Conservation (phyloP, 2,797 vertebrate species). For the Alosa sapidissima region DNA sequence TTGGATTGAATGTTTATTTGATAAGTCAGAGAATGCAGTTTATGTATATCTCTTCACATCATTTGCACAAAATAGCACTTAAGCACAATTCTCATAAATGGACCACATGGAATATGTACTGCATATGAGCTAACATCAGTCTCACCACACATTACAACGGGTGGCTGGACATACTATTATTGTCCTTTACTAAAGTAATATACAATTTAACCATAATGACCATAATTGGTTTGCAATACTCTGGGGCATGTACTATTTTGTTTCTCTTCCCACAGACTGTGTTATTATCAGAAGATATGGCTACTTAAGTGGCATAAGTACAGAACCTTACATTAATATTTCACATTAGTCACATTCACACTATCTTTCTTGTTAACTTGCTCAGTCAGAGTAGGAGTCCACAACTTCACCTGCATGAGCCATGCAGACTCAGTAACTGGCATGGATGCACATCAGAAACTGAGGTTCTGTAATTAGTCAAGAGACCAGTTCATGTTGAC, state of each 20-base stretch:
- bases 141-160: not conserved
- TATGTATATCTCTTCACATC: not conserved
- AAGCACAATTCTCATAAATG: not conserved
- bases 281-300: not conserved
- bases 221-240: not conserved
- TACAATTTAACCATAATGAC: not conserved
- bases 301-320: not conserved
- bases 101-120: not conserved
- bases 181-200: not conserved
- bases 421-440: not conserved
- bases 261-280: not conserved
- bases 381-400: not conserved
- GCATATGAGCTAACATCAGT: too few relatives aligned
- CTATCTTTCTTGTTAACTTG: not conserved
- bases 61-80: not conserved
- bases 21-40: not conserved
- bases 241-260: not conserved
- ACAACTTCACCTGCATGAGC: too few relatives aligned
- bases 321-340: not conserved
- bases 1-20: not conserved
- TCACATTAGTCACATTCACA: not conserved
- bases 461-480: not conserved
- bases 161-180: not conserved
- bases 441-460: not conserved
- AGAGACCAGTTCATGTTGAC: not conserved